A percentile compares a stretch with the other conserved stretches of the same genome.
Evolutionary conservation across 2,888 invertebrate species (phyloP).

Genomic region (Synergus laeviventris): DNA sequence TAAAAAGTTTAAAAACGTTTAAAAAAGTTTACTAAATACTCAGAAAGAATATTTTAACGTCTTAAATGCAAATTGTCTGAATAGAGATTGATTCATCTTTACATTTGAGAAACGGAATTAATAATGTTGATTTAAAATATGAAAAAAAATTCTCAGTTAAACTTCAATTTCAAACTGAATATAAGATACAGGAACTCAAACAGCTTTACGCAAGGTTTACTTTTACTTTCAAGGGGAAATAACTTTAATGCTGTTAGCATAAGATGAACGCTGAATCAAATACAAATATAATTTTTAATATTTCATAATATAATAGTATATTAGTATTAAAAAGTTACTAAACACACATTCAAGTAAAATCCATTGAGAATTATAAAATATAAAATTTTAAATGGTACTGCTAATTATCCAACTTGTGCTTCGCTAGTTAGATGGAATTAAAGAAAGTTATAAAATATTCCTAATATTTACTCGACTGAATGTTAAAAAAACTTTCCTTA

Average conservation of each 20-base stretch:
- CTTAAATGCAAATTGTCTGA: too few relatives aligned
- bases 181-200: neutral
- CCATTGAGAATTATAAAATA: neutral
- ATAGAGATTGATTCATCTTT: neutral
- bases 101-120: neutral
- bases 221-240: neutral
- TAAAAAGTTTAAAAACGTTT: too few relatives aligned
- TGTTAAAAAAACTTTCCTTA: slow-evolving; percentile 2
- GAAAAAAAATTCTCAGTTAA: neutral
- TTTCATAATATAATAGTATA: too few relatives aligned
- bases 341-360: too few relatives aligned
- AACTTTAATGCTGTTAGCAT: neutral
- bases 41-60: too few relatives aligned
- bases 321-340: too few relatives aligned
- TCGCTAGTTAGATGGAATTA: neutral
- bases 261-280: too few relatives aligned
- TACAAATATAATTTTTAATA: too few relatives aligned
- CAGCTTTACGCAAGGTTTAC: neutral
- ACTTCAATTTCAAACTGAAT: neutral
- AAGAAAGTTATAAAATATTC: neutral
- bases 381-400: neutral
- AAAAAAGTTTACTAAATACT: too few relatives aligned
- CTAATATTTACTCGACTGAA: neutral
- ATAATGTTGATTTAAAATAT: neutral
- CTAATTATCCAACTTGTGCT: neutral